Evolutionary conservation across 2,888 invertebrate genomes (phyloP).

Genomic region (Caenorhabditis plicata): DNA sequence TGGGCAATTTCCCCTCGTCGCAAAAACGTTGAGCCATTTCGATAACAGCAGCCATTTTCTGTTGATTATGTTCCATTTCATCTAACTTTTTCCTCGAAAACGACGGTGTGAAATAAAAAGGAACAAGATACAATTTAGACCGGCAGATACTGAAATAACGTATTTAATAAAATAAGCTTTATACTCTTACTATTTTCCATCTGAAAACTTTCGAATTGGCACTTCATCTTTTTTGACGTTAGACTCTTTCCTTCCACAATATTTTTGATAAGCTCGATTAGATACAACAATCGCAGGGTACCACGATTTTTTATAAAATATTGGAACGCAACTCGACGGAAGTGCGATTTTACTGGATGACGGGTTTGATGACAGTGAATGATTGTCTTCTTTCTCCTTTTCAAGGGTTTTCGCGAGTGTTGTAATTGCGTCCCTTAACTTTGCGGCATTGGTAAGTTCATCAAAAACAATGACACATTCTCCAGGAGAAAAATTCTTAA

Average conservation of each 20-base stretch:
- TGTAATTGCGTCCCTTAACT: neutral
- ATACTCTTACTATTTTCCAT: conserved; percentile 40
- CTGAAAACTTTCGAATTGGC: conserved; percentile 27
- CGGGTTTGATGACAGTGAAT: neutral
- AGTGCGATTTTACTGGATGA: no score
- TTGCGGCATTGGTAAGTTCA: neutral
- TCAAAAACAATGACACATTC: neutral
- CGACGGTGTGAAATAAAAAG: neutral
- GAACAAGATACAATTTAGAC: neutral
- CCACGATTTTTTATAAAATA: conserved; percentile 11
- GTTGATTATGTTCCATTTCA: neutral
- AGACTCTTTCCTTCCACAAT: neutral
- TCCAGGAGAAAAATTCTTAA: neutral
- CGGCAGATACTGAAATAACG: neutral
- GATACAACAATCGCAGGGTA: conserved; percentile 15
- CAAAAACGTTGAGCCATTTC: neutral
- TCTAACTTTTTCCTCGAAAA: conserved; percentile 6
- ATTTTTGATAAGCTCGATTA: conserved; percentile 3
- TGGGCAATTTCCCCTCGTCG: conserved; percentile 5
- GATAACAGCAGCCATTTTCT: neutral
- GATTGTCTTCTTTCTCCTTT: neutral
- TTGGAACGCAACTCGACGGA: neutral
- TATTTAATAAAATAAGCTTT: neutral
- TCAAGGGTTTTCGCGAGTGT: neutral
- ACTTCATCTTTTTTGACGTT: conserved; percentile 11